phyloP scores from a whole-genome alignment of 2,113 vertebrate species.

The Petrocephalus zakoni region DNA sequence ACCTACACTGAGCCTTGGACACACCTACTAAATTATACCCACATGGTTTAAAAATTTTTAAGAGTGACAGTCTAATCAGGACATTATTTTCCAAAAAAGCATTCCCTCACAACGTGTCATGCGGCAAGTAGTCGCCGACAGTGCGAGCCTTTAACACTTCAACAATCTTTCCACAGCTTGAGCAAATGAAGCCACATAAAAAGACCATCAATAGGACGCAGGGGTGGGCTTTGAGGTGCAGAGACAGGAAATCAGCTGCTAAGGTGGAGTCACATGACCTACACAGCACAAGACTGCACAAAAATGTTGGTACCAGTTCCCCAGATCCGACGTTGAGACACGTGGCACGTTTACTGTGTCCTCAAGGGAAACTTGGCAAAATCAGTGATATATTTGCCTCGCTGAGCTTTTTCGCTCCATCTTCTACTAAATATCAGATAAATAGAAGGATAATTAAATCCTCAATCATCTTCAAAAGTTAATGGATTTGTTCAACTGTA shows the following conservation, averaged over 20 bases:
- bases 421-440: slow-evolving; percentile 4
- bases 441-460: not conserved
- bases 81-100: not conserved
- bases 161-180: not conserved
- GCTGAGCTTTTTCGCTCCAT: not conserved
- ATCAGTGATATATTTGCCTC: not conserved
- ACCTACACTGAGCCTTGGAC: not conserved
- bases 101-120: not conserved
- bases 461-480: not conserved
- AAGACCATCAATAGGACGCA: not conserved
- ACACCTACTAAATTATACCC: not conserved
- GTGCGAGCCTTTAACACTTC: not conserved
- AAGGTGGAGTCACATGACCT: not conserved
- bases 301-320: not conserved
- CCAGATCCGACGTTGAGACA: not conserved
- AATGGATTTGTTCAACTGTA: not conserved
- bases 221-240: not conserved
- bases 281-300: not conserved
- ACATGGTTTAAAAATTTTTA: not conserved
- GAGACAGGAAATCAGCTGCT: not conserved
- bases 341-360: not conserved
- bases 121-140: not conserved
- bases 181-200: not conserved
- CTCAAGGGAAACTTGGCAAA: not conserved
- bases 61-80: not conserved